Conservation (phyloP, 2,113 vertebrate species). For the Tachysurus fulvidraco region DNA sequence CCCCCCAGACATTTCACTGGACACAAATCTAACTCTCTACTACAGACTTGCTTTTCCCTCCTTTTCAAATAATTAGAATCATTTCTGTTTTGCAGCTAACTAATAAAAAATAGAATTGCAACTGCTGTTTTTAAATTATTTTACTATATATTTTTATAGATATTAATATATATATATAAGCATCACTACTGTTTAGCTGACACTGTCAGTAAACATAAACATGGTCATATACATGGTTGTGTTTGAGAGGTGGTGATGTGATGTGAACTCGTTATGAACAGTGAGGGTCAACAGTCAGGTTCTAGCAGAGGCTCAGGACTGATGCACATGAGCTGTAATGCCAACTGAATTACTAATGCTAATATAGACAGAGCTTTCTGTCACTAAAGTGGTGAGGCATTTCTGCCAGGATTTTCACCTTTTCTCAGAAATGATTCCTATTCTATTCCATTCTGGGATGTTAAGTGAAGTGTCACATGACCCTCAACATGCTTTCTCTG, state of each 20-base stretch:
- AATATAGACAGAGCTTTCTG: not conserved
- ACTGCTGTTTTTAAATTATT: no score
- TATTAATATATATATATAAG: not conserved
- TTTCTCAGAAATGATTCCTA: not conserved
- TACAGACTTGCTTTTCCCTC: not conserved
- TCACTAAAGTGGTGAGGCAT: not conserved
- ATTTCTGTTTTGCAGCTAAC: not conserved
- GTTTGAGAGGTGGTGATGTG: not conserved
- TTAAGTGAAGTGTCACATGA: conserved; percentile 29
- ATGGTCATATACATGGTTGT: not conserved
- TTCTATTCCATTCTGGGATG: not conserved
- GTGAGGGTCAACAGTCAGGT: not conserved
- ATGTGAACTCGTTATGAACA: not conserved
- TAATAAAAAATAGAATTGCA: conserved; percentile 1
- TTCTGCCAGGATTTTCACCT: not conserved
- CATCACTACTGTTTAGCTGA: not conserved
- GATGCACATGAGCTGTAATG: not conserved
- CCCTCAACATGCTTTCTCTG: conserved; percentile 5
- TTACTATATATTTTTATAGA: not conserved
- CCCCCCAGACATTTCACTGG: not conserved
- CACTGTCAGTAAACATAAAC: not conserved
- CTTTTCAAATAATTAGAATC: not conserved
- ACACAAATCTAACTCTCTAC: not conserved
- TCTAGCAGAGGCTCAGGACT: conserved; percentile 27
- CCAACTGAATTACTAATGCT: not conserved